Evolutionary conservation across 1,140 invertebrate genomes (phyloP), one percentile per base, ranked within the genome.

Genomic region (Pseudomyrmex dendroicus): DNA sequence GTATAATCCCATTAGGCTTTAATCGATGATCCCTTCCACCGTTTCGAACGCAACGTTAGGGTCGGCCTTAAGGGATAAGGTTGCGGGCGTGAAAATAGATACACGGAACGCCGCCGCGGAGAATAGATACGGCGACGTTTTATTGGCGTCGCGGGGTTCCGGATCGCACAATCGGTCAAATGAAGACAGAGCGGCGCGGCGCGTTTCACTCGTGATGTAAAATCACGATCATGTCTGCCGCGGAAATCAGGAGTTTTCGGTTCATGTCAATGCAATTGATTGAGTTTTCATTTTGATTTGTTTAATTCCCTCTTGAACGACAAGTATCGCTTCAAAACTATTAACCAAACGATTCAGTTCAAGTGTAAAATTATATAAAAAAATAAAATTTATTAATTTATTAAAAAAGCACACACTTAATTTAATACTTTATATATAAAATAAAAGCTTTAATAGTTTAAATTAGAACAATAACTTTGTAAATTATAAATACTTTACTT

Each of bases 111-210:
- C 84, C 76, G 78, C 84, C 68, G 84, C 78, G 74, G 89, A 91
- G 25, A 90, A 91, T 91, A 35, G 91, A 91, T 91, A 90, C 87
- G 77, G 56, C 70, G 78, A 35, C 35, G 35, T 87, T 94, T 94
- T 94, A 94, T 94, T 93, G 92, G 90, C 90, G 91, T 91, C 92
- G 88, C 88, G 89, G 92, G 92, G 89, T 86, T 90, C 73, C 84
- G 84, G 85, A 88, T 88, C 89, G 87, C 88, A 85, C 76, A 9
- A 77, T 77, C 74, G 66, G 83, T 89, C 88, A 94, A 94, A 94
- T 94, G 92, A 94, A 94, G 93, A 94, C 92, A 85, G 85, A 94
- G 90, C 63, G 44, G 61, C 48, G 84, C 5, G 66, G 66, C 22
- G 7, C 85, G 74, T 67, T 72, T 20, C 78, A 85, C 67, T 86